These are phyloP conservation scores for Hylaea fasciaria DNA, from an alignment of 2,888 invertebrate genomes.

Conservation along the genomic window DNA sequence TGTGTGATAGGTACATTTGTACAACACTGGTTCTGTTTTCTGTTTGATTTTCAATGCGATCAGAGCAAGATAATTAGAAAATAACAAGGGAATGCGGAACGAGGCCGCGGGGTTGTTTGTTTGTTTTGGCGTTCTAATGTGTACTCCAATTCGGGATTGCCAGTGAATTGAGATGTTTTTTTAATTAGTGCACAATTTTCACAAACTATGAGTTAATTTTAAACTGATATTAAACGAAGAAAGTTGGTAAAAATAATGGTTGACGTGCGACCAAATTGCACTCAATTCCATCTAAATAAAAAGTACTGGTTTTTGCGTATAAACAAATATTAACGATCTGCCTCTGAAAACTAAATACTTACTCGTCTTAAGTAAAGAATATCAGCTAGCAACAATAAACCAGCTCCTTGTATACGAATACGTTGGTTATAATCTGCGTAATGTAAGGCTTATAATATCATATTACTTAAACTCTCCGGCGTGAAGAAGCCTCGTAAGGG, in stretches of 20 bases:
- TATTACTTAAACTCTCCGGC: conserved; percentile 24
- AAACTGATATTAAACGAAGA: no score
- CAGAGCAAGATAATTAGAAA: conserved; percentile 59
- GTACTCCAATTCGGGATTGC: conserved; percentile 9
- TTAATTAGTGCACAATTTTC: background rate
- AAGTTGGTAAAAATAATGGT: no score
- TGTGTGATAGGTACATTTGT: conserved; percentile 25
- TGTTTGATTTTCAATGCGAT: conserved; percentile 38
- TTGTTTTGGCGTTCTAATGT: conserved; percentile 39
- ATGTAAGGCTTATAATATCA: conserved; percentile 20
- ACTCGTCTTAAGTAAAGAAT: no score
- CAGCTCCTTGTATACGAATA: no score
- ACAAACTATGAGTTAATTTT: no score
- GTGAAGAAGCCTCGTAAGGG: conserved; percentile 25
- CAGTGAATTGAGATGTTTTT: background rate
- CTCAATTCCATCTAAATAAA: no score
- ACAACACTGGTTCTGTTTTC: conserved; percentile 45
- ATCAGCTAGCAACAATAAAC: no score
- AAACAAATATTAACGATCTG: no score
- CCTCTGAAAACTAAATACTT: no score
- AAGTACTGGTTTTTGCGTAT: no score
- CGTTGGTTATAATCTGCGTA: conserved; percentile 12
- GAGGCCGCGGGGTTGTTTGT: conserved; percentile 32
- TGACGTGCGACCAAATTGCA: no score
- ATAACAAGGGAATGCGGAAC: conserved; percentile 49